Percentiles rank a stretch among this genome's conserved stretches.
Conservation (phyloP, 1,140 invertebrate species). For the Cryptotermes secundus region DNA sequence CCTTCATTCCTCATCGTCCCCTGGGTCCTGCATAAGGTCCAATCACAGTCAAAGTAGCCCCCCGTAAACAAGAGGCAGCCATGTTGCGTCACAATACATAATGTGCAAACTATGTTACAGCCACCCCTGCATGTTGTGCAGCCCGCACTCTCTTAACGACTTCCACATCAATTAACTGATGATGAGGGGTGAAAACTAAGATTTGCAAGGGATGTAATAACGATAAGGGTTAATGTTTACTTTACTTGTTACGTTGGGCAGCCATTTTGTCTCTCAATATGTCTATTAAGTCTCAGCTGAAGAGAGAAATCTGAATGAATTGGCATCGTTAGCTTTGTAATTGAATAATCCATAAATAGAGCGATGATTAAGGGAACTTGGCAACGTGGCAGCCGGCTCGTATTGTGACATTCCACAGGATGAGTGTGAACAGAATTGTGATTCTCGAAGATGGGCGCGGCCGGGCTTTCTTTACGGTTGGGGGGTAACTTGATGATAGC, state of each 20-base stretch:
- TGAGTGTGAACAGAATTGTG: too few species aligned
- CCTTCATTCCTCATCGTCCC: background rate
- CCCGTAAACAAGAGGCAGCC: constrained; percentile 14
- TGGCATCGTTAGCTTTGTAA: too few species aligned
- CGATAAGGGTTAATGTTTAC: background rate
- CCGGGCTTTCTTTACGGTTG: too few species aligned
- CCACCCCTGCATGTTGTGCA: constrained; percentile 21
- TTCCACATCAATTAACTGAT: constrained; percentile 28
- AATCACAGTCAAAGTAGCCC: constrained; percentile 25
- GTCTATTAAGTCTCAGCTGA: background rate
- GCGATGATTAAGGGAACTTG: too few species aligned
- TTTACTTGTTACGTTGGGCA: background rate
- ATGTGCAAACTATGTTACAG: constrained; percentile 29
- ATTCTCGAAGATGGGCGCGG: too few species aligned
- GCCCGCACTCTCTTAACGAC: constrained; percentile 20
- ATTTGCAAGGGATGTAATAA: background rate
- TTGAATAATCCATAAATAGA: too few species aligned
- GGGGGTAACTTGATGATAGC: too few species aligned
- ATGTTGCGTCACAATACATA: constrained; percentile 26
- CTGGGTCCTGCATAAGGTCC: constrained; percentile 15
- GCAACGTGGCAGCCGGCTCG: too few species aligned
- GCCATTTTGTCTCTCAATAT: background rate
- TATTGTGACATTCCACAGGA: too few species aligned
- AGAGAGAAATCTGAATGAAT: background rate
- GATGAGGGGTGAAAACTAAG: background rate